Percentiles rank a stretch among this genome's conserved stretches.
phyloP scores from a whole-genome alignment of 1,140 invertebrate species.

The Hylaeus anthracinus region DNA sequence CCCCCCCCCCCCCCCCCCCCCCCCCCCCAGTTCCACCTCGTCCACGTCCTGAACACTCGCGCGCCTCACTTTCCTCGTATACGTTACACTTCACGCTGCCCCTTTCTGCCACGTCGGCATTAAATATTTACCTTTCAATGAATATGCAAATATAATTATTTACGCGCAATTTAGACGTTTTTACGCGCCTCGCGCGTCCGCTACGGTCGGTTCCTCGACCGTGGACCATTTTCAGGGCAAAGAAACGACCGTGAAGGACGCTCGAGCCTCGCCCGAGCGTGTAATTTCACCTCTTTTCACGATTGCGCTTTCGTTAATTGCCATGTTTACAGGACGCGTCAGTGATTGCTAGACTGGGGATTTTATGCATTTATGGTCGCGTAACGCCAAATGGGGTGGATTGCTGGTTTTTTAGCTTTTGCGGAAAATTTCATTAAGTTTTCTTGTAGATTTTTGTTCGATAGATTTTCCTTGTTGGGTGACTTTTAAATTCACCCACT shows the following conservation, averaged over 20 bases:
- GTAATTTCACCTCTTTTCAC: background rate
- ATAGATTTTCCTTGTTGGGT: no score
- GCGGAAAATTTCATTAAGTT: no score
- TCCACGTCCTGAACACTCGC: conserved; percentile 51
- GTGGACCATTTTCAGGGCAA: conserved; percentile 21
- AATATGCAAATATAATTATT: conserved; percentile 82
- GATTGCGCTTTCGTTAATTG: conserved; percentile 37
- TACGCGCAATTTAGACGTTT: conserved; percentile 80
- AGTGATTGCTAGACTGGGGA: background rate
- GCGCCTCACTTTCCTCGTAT: conserved; percentile 64
- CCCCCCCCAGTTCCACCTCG: conserved; percentile 52
- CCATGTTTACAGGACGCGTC: background rate
- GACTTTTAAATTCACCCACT: no score
- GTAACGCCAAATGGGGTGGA: no score
- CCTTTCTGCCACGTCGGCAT: conserved; percentile 66
- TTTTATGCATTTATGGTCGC: no score
- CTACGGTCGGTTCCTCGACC: conserved; percentile 39
- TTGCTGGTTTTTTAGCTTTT: no score
- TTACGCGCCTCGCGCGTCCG: conserved; percentile 70
- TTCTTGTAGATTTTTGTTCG: no score
- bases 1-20: conserved; percentile 48
- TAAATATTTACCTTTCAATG: conserved; percentile 82
- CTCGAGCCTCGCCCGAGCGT: conserved; percentile 1
- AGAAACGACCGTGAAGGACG: conserved; percentile 20
- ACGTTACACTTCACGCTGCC: conserved; percentile 75